Evolutionary conservation across 2,888 invertebrate species (phyloP).

Genomic region (Epinotia bilunana): DNA sequence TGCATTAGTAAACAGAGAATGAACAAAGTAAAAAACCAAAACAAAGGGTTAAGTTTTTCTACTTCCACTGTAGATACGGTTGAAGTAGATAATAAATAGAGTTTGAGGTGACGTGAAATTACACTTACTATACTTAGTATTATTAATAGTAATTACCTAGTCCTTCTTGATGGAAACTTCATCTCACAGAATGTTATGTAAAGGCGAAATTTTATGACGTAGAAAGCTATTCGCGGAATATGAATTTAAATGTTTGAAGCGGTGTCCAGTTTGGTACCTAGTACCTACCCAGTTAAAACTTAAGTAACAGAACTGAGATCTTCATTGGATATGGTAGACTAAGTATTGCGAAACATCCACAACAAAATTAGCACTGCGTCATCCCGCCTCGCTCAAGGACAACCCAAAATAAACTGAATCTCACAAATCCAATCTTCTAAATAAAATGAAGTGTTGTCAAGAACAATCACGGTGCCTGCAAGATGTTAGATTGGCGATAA

Average conservation of each 20-base stretch:
- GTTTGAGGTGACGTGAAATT: no score
- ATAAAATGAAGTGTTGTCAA: conserved; percentile 11
- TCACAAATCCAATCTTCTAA: conserved; percentile 19
- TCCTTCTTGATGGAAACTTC: no score
- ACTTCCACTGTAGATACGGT: no score
- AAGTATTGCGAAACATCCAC: conserved; percentile 43
- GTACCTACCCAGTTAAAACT: neutral
- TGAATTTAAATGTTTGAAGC: neutral
- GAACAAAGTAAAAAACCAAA: no score
- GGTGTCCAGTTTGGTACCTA: neutral
- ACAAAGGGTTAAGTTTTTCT: no score
- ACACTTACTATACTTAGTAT: no score
- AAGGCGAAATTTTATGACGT: no score
- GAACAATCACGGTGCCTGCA: conserved; percentile 11
- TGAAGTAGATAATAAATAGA: no score
- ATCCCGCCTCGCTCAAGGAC: conserved; percentile 34
- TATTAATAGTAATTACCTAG: no score
- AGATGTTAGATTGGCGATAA: conserved; percentile 34
- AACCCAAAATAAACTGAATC: conserved; percentile 30
- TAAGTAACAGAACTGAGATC: neutral
- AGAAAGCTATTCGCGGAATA: neutral
- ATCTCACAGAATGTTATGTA: no score
- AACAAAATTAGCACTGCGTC: conserved; percentile 40
- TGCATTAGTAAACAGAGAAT: no score
- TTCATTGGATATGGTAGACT: conserved; percentile 23